Evolutionary conservation across 2,113 vertebrate species (phyloP).

Genomic region (Callocephalon fimbriatum): DNA sequence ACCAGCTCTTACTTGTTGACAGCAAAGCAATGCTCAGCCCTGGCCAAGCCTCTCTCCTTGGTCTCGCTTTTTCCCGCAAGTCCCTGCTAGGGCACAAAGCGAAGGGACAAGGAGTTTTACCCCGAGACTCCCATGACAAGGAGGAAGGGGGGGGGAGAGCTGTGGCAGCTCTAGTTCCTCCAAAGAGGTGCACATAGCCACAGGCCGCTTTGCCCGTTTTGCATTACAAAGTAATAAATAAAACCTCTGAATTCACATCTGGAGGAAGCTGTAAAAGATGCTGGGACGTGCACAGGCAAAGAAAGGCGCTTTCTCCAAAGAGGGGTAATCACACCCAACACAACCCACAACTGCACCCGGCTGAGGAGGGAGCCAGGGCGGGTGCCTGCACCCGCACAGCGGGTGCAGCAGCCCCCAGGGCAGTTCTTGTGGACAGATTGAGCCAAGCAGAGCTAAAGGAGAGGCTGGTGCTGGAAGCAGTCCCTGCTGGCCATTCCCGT

Average conservation of each 20-base stretch:
- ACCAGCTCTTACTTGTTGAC: background rate
- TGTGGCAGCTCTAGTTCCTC: background rate
- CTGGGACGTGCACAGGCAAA: background rate
- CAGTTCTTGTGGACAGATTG: background rate
- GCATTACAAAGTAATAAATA: background rate
- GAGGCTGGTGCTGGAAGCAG: background rate
- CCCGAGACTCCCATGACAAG: background rate
- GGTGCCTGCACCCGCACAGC: background rate
- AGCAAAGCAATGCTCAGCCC: background rate
- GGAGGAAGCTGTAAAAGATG: background rate
- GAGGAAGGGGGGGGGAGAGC: background rate
- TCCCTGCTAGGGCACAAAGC: background rate
- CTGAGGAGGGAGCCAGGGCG: background rate
- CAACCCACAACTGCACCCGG: background rate
- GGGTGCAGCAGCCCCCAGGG: background rate
- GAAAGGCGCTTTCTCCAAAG: background rate
- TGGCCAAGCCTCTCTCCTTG: background rate
- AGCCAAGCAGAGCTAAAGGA: background rate
- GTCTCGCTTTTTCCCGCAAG: background rate
- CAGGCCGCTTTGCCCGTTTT: background rate
- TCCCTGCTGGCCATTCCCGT: background rate
- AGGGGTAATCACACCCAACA: background rate
- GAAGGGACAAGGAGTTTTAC: background rate
- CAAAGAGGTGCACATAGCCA: fast-evolving
- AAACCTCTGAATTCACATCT: background rate